Base-by-base conservation (phyloP, 23 tunicate species). In the Corella eumyota region DNA sequence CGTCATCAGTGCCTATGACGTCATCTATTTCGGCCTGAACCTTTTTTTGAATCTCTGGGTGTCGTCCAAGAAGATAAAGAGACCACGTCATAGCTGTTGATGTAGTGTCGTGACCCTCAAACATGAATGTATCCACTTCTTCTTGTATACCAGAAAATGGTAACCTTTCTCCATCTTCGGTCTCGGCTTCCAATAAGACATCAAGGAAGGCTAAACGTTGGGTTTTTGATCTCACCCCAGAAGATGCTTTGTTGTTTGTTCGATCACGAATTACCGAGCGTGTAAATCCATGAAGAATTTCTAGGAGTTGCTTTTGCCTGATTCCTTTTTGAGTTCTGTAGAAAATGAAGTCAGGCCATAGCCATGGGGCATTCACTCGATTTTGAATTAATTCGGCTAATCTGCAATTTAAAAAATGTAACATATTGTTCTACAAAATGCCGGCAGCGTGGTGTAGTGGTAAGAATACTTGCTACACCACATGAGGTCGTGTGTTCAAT, bases 1-100 rank as follows among this genome's bases (percentile, higher is more conserved):
- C 34, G 6, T 34, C 29, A 36, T 78, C 95, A 24, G 56, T 66
- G 6, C 83, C 90, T 33, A 93, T 68, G 13, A 93, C 95, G 5
- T 45, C 54, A 47, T 78, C 95, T 0, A 93, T 19, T 73, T 93
- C 99, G 15, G 72, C 83, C 25, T 93, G 95, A 13, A 80, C 29
- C 33, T 67, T 82, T 73, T 61, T 30, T 64, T 77, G 90, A 0
- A 93, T 67, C n/a, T 73, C 74, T 20, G 90, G 90, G 33, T 84
- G 83, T 11, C 69, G 54, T 45, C 85, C 95, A 4, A 93, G 62
- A 48, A 72, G 40, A 36, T 74, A 80, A 38, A 90, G 60, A 3
- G 90, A 81, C 99, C 99, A 93, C 30, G 90, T 73, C 99, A 93
- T 93, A 21, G 94, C 99, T 22, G 99, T 95, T 3, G 99, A 95